Conservation (phyloP, 2,113 vertebrate species). For the Arothron firmamentum region DNA sequence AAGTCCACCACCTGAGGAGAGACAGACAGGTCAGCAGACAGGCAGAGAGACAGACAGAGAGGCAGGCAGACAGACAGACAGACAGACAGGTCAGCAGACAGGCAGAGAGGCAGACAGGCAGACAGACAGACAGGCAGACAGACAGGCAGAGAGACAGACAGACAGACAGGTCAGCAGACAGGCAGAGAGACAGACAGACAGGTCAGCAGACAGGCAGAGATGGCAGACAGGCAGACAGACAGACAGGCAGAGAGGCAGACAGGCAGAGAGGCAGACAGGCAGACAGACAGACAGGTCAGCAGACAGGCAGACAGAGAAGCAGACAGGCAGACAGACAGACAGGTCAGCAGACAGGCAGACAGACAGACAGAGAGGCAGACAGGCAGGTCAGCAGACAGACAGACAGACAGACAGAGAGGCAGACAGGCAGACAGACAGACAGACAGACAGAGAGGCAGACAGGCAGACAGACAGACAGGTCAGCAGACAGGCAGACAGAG, state of each 20-base stretch:
- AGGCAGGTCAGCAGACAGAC: not conserved
- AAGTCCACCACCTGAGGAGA: slow-evolving; percentile 75
- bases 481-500: not conserved
- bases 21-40: too few relatives aligned
- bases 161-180: too few relatives aligned
- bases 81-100: too few relatives aligned
- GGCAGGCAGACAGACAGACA: not conserved
- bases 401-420: not conserved
- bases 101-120: not conserved
- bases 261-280: not conserved
- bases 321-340: not conserved
- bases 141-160: too few relatives aligned
- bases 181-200: not conserved
- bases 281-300: not conserved
- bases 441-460: too few relatives aligned
- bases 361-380: not conserved
- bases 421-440: not conserved
- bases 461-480: not conserved
- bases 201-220: too few relatives aligned
- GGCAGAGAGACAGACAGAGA: too few relatives aligned
- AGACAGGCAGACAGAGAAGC: too few relatives aligned
- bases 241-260: not conserved
- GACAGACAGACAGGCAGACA: not conserved
- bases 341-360: not conserved
- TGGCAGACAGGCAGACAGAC: not conserved